These are phyloP conservation scores for Anser cygnoides DNA, from an alignment of 2,113 vertebrate genomes.

Conservation along the genomic window DNA sequence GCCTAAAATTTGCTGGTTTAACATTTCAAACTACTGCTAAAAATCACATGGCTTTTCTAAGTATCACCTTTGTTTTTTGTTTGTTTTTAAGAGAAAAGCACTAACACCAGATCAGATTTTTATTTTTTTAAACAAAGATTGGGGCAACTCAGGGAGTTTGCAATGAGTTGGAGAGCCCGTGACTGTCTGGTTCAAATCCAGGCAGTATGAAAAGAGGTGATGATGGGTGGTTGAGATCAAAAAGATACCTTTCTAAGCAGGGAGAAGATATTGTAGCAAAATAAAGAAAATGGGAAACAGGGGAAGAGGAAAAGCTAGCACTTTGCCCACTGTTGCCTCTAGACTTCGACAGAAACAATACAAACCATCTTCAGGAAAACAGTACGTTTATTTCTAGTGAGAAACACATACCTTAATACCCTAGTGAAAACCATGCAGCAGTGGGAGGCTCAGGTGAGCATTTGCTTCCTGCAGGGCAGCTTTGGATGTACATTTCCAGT, in stretches of 20 bases:
- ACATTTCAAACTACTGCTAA: not conserved
- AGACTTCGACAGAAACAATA: not conserved
- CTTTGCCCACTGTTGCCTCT: not conserved
- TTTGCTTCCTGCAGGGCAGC: not conserved
- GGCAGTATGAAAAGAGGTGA: not conserved
- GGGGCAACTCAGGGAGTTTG: not conserved
- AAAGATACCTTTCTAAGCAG: not conserved
- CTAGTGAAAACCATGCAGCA: not conserved
- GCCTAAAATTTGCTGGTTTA: not conserved
- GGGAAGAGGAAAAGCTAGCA: not conserved
- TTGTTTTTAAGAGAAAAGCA: not conserved
- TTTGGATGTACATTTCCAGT: not conserved
- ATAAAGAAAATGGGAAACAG: not conserved
- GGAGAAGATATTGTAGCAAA: not conserved
- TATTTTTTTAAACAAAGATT: not conserved
- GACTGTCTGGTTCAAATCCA: not conserved
- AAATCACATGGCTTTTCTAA: not conserved
- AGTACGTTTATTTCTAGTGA: not conserved
- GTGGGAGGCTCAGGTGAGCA: not conserved
- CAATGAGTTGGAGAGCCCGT: not conserved
- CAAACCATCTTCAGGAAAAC: not conserved
- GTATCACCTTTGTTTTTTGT: not conserved
- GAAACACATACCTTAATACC: not conserved
- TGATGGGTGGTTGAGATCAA: not conserved
- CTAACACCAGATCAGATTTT: not conserved